Conservation (phyloP, 2,113 vertebrate genomes). For the Elachura formosa region DNA sequence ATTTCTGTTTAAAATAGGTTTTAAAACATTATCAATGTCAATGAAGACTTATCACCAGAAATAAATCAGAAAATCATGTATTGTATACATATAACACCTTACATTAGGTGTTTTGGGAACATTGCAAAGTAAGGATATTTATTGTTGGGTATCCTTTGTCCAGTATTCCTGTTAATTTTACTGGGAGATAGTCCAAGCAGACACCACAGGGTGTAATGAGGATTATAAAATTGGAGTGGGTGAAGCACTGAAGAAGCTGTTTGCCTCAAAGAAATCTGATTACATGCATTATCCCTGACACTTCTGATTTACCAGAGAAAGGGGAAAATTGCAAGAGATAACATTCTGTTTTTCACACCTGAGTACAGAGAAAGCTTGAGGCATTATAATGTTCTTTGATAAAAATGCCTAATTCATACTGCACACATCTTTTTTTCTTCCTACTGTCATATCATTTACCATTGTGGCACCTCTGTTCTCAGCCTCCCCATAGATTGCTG, state of each 20-base stretch:
- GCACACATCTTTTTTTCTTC: not conserved
- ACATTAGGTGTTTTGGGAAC: not conserved
- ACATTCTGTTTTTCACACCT: conserved; percentile 21
- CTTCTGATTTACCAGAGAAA: conserved; percentile 9
- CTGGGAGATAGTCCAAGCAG: not conserved
- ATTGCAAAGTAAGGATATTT: not conserved
- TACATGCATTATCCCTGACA: not conserved
- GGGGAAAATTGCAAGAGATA: conserved; percentile 2
- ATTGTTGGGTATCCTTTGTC: not conserved
- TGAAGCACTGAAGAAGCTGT: not conserved
- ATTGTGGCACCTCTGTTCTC: not conserved
- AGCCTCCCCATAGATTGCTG: not conserved
- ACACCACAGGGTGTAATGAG: not conserved
- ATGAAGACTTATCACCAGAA: not conserved
- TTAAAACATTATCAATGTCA: not conserved
- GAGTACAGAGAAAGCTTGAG: not conserved
- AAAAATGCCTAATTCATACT: not conserved
- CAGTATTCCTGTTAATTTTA: not conserved
- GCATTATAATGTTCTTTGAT: not conserved
- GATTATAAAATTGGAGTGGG: not conserved
- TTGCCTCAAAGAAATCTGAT: not conserved
- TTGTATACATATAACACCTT: not conserved
- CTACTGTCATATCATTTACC: not conserved
- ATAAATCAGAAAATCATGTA: not conserved
- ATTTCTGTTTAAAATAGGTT: not conserved